These are phyloP conservation scores for Drosophila anomalata DNA, from an alignment of 2,888 invertebrate genomes.

Conservation along the genomic window DNA sequence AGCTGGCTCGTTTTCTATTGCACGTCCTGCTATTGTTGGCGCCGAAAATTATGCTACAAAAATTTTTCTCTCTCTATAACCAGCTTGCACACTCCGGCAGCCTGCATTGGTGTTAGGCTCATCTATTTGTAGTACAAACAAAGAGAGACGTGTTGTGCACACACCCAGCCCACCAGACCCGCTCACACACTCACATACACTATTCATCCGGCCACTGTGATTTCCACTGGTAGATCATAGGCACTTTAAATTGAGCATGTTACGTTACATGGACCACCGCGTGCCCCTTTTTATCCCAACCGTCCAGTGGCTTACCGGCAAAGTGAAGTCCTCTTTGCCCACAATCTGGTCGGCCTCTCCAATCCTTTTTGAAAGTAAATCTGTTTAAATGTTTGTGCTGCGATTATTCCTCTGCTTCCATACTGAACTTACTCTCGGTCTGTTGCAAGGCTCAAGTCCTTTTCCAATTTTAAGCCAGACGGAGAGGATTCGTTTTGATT, in stretches of 20 bases:
- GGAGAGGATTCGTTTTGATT: conserved; percentile 3
- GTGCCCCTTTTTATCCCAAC: neutral
- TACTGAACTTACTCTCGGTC: conserved; percentile 9
- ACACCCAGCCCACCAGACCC: conserved; percentile 14
- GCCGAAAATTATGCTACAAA: conserved; percentile 76
- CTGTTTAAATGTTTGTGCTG: conserved; percentile 52
- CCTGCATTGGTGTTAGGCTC: conserved; percentile 52
- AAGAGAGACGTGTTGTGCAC: conserved; percentile 61
- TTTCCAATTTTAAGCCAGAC: conserved; percentile 6
- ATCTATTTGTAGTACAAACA: conserved; percentile 71
- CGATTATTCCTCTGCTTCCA: conserved; percentile 35
- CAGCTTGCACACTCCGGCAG: conserved; percentile 15
- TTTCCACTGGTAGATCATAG: conserved; percentile 60
- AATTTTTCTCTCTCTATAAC: conserved; percentile 56
- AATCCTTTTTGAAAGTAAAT: conserved; percentile 36
- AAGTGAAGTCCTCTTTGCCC: conserved; percentile 22
- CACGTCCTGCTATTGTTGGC: conserved; percentile 65
- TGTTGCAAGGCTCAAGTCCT: conserved; percentile 11
- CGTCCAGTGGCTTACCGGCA: conserved; percentile 40
- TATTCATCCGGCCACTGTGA: conserved; percentile 20
- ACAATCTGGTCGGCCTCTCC: neutral
- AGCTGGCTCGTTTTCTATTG: conserved; percentile 3
- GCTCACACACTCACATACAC: conserved; percentile 16
- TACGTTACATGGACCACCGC: conserved; percentile 49
- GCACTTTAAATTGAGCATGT: conserved; percentile 72